Percentiles rank a stretch among this genome's conserved stretches.
These are phyloP conservation scores for Lycodopsis pacificus DNA, from an alignment of 2,797 vertebrate species.

Conservation along the genomic window DNA sequence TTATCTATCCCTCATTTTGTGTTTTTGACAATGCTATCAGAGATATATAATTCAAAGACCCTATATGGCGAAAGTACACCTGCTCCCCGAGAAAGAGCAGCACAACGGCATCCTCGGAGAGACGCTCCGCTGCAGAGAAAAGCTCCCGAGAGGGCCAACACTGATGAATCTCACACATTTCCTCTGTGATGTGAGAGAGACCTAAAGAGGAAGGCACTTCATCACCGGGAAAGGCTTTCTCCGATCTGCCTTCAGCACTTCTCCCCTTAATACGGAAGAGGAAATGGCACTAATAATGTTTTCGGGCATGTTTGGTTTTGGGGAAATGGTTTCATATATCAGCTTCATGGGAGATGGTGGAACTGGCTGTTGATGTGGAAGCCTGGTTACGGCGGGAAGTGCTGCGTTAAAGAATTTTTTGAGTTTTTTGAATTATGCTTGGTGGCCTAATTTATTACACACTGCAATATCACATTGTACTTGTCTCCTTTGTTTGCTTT, in stretches of 20 bases:
- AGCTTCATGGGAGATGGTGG: constrained; percentile 79
- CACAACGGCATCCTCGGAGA: constrained; percentile 56
- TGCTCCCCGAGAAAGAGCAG: constrained; percentile 71
- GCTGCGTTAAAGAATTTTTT: constrained; percentile 70
- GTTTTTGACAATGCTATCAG: constrained; percentile 76
- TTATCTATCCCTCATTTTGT: constrained; percentile 69
- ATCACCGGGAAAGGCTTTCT: constrained; percentile 83
- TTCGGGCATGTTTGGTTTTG: constrained; percentile 88
- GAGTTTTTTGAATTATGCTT: constrained; percentile 53
- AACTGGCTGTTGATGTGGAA: constrained; percentile 64
- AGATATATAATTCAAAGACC: constrained; percentile 70
- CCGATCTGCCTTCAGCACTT: constrained; percentile 83
- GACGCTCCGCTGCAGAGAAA: constrained; percentile 57
- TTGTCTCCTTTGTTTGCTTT: constrained; percentile 46
- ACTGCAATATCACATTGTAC: constrained; percentile 37
- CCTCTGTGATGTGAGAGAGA: constrained; percentile 81
- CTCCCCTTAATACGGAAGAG: constrained; percentile 83
- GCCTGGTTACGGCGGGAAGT: constrained; percentile 67
- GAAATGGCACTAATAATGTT: constrained; percentile 88
- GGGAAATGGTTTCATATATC: constrained; percentile 88
- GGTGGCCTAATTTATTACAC: constrained; percentile 54
- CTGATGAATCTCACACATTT: constrained; percentile 87
- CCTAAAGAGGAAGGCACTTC: constrained; percentile 83
- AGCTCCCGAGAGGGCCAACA: constrained; percentile 70
- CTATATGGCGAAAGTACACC: constrained; percentile 69